Base-by-base conservation (phyloP, 2,888 invertebrate genomes). In the Melangyna quadrimaculata region DNA sequence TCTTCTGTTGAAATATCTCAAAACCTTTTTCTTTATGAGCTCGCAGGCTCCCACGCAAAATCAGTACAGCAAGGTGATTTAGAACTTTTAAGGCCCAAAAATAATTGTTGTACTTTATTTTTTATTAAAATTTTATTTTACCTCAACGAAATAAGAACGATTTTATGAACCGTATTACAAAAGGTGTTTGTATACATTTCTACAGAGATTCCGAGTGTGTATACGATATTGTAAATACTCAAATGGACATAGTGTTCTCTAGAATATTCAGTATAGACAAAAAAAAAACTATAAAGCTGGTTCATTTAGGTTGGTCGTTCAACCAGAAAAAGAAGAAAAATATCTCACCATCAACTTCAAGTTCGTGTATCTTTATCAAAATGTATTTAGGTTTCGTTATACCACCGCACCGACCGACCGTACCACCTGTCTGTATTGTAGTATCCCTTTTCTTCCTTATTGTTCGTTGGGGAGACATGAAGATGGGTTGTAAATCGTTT, bases 81-180 rank as follows among this genome's bases (percentile, higher is more conserved):
- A 77, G 67, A 32, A 61, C 53, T 77, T 84, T 80, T 69, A 80
- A 72, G 75, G 80, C 72, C 80, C 75, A 77, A 77, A 80, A 84
- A 77, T 77, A 80, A 80, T 80, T 75, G 35, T 59, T 59, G 35
- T 59, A 59, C 80, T 84, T 84, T 84, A 84, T 80, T 61, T 75
- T 80, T 75, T 75, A 71, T 84, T 80, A 84, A 84, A 80, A 69
- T 84, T 84, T 84, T 67, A 84, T 80, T 84, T 80, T 61, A 72
- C 75, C 75, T 72, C 67, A 48, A 72, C 80, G 72, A 40, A 77
- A 72, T 71, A 77, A 84, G 80, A 55, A 75, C 71, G 59, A 84
- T 75, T 84, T 84, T 80, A 84, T 77, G 84, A 72, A 75, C 71
- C 80, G 37, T 51, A 37, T 67, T 29, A 22, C 29, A 29, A 63